Evolutionary conservation across 2,797 vertebrate species (phyloP).

Genomic region (Sorex maritimensis): DNA sequence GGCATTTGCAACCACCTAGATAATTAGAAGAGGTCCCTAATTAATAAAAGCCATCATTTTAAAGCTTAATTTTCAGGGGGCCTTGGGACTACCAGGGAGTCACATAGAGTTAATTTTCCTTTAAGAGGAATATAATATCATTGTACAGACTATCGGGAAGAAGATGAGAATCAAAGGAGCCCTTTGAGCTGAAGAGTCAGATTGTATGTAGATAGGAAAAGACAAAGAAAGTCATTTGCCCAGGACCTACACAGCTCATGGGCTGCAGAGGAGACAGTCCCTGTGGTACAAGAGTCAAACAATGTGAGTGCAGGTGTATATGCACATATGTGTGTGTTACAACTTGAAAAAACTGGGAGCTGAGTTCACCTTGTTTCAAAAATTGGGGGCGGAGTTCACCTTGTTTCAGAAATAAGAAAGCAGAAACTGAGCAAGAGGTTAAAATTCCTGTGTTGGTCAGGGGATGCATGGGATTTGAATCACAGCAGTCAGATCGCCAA

Average conservation of each 20-base stretch:
- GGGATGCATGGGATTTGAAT: not conserved
- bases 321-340: no score
- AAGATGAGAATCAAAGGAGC: constrained; percentile 30
- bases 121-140: constrained; percentile 33
- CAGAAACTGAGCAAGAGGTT: not conserved
- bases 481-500: accelerated
- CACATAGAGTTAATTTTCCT: constrained; percentile 49
- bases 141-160: constrained; percentile 16
- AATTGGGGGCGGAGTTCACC: not conserved
- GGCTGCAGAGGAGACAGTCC: no score
- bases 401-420: constrained; percentile 47
- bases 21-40: constrained; percentile 64
- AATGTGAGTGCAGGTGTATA: not conserved
- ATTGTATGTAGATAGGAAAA: not conserved
- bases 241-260: no score
- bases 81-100: not conserved
- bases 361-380: not conserved
- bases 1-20: not conserved
- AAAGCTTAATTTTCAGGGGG: constrained; percentile 43
- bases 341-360: not conserved
- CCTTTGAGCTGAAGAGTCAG: constrained; percentile 50
- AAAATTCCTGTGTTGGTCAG: not conserved
- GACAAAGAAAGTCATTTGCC: not conserved
- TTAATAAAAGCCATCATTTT: not conserved
- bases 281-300: no score